Conservation (phyloP, 2,888 invertebrate genomes). For the Acanthopleura granulata region DNA sequence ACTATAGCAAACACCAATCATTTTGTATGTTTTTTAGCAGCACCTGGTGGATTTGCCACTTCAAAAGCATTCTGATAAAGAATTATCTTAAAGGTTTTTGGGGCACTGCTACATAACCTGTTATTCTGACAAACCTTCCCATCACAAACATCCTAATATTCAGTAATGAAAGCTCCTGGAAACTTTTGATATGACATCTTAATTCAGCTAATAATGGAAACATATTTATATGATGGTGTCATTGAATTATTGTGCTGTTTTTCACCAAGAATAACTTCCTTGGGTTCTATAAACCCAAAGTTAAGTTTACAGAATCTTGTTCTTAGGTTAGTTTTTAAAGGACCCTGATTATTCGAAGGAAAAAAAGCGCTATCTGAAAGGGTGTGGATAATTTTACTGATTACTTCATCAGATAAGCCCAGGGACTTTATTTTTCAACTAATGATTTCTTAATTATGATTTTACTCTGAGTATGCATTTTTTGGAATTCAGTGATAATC, state of each 20-base stretch:
- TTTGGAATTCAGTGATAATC: background rate
- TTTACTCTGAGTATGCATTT: background rate
- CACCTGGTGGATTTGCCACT: background rate
- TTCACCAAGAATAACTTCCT: background rate
- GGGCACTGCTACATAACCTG: background rate
- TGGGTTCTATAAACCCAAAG: background rate
- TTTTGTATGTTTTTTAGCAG: background rate
- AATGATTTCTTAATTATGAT: background rate
- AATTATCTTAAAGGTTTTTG: background rate
- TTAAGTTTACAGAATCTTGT: background rate
- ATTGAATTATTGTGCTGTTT: background rate
- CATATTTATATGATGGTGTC: background rate
- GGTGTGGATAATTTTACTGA: background rate
- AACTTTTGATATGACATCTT: background rate
- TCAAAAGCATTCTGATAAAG: background rate
- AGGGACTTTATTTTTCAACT: background rate
- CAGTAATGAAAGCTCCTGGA: background rate
- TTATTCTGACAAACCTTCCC: background rate
- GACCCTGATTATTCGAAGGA: background rate
- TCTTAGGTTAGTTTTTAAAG: background rate
- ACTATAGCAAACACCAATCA: background rate
- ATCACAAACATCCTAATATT: background rate
- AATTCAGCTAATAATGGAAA: background rate
- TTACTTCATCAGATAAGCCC: background rate
- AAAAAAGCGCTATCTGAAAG: background rate